A percentile compares a stretch with the other conserved stretches of the same genome.
Conservation (phyloP, 2,797 vertebrate genomes). For the Heliangelus exortis region DNA sequence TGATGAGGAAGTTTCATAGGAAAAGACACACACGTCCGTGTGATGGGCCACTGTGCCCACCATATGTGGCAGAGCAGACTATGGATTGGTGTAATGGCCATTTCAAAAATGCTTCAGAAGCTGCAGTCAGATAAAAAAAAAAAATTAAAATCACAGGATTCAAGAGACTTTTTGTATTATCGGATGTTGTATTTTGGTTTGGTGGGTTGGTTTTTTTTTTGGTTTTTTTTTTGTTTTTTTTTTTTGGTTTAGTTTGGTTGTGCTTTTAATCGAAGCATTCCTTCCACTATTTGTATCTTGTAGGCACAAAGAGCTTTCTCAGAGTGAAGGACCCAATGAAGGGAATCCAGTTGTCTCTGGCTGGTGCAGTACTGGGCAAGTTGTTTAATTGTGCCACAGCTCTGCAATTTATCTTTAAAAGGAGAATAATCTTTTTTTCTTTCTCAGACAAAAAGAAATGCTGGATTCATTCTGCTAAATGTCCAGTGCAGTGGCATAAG, state of each 20-base stretch:
- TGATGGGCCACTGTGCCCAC: neutral
- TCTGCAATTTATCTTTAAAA: neutral
- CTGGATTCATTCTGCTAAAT: neutral
- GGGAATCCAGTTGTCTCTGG: neutral
- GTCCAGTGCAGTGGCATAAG: neutral
- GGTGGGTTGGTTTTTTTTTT: no score
- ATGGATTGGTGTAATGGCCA: neutral
- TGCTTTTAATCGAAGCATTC: neutral
- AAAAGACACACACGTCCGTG: neutral
- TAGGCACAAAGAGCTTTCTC: neutral
- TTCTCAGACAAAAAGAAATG: neutral
- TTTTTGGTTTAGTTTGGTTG: no score
- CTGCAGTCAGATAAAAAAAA: neutral
- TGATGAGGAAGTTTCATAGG: rapidly evolving
- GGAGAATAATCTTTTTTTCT: neutral
- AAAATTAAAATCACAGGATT: neutral
- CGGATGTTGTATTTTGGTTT: neutral
- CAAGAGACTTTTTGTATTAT: neutral
- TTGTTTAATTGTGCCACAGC: neutral
- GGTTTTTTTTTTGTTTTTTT: no score
- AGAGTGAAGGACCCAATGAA: neutral
- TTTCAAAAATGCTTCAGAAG: neutral
- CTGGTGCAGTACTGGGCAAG: neutral
- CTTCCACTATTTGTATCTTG: neutral
- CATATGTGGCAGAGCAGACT: neutral